Percentiles rank a stretch among this genome's conserved stretches.
Conservation (phyloP, 2,113 vertebrate genomes). For the Chaetodon trifascialis region DNA sequence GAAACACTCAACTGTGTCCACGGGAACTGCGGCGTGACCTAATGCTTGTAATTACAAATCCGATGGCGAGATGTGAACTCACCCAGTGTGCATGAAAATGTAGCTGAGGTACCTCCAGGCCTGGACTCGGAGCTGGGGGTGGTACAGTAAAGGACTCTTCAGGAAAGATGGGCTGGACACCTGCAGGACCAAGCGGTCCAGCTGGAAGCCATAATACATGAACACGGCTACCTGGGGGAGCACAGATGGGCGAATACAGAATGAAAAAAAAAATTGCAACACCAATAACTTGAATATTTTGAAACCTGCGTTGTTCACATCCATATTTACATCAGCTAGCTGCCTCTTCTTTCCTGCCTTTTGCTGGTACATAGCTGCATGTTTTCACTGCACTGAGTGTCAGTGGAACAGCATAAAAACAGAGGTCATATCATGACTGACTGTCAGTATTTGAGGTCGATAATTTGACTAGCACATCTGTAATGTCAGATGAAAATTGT, state of each 20-base stretch:
- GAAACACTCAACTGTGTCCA: background rate
- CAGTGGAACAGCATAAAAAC: background rate
- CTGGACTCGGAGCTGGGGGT: constrained; percentile 93
- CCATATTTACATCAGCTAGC: background rate
- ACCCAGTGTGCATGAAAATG: constrained; percentile 98
- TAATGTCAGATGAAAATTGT: too few relatives aligned
- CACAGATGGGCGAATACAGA: too few relatives aligned
- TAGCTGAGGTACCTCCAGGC: constrained; percentile 97
- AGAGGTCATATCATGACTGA: background rate
- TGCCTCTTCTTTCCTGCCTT: background rate
- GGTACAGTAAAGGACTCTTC: constrained; percentile 93
- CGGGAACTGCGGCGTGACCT: background rate
- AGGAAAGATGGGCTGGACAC: constrained; percentile 93
- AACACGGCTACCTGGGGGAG: constrained; percentile 90
- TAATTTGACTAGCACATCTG: too few relatives aligned
- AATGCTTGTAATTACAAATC: constrained; percentile 9
- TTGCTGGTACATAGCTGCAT: background rate
- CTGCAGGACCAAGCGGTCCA: constrained; percentile 94
- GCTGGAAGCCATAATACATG: constrained; percentile 91
- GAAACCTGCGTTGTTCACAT: background rate
- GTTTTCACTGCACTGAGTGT: background rate
- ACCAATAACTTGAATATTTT: background rate
- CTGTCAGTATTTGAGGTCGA: background rate
- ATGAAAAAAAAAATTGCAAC: background rate
- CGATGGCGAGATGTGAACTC: constrained; percentile 72